Evolutionary conservation across 2,888 invertebrate genomes (phyloP).

Genomic region (Dyspetes luteomarginatus): DNA sequence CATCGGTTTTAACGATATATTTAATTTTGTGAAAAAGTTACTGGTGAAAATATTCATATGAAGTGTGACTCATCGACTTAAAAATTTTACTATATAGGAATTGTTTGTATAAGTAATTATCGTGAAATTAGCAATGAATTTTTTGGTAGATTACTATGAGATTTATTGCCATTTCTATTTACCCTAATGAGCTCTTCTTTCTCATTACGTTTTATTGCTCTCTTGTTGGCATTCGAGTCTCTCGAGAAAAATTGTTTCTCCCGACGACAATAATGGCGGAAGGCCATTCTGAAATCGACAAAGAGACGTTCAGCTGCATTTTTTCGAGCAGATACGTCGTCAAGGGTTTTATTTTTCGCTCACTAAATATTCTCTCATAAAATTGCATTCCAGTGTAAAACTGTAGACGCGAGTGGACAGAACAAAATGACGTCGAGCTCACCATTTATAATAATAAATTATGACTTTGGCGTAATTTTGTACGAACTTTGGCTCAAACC

Average conservation of each 20-base stretch:
- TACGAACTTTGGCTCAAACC: not conserved
- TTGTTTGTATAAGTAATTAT: no score
- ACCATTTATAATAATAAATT: no score
- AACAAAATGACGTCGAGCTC: not conserved
- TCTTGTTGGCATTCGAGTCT: not conserved
- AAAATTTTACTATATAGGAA: no score
- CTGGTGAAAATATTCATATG: no score
- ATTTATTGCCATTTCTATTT: slow-evolving; percentile 14
- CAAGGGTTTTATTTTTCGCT: not conserved
- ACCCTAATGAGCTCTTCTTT: not conserved
- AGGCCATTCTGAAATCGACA: not conserved
- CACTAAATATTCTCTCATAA: not conserved
- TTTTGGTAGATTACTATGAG: slow-evolving; percentile 14
- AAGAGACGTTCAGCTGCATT: not conserved
- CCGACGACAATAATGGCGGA: no score
- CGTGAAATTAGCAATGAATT: not conserved
- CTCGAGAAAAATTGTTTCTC: slow-evolving; percentile 7
- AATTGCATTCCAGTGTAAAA: not conserved
- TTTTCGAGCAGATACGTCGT: not conserved
- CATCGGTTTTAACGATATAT: no score
- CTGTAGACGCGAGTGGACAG: not conserved
- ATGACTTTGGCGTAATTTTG: no score
- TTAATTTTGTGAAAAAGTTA: no score
- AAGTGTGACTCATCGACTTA: no score
- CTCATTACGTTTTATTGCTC: not conserved